Base-by-base conservation (phyloP, 2,797 vertebrate genomes). In the Momotus momota region DNA sequence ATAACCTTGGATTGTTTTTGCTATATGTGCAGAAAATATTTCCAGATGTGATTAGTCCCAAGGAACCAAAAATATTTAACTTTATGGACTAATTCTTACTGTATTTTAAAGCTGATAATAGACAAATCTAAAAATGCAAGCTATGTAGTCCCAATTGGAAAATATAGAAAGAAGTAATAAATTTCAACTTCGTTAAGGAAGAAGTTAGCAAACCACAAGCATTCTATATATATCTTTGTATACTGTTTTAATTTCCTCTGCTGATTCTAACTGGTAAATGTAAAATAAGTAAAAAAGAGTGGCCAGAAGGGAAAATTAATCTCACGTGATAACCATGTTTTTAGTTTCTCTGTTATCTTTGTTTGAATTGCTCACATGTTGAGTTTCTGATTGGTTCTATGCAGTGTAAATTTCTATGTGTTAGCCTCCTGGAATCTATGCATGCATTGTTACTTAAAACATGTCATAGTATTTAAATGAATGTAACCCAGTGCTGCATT, bases 221-320 rank as follows among this genome's bases (percentile, higher is more conserved):
- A 61, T 67, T 14, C 26, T 80, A 7, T 43, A 33, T 94, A 66
- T 75, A 41, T 55, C 70, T 78, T 86, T 70, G 3, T 86, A 51
- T 95, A 77, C 73, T 89, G 92, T 94, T 94, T 93, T 91, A 77
- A 93, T 93, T 97, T 84, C 21, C 33, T 94, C 22, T 95, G 86
- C 48, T 69, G 61, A 79, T 95, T 97, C 75, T 85, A 96, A 48
- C 49, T 82, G 51, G 60, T 93, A 92, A 94, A 72, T 65, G 54
- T 91, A 79, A 86, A 86, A 79, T 72, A 86, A 84, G 60, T 79
- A 65, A 91, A 93, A 93, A 85, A 43, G 9, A 96, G 25, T 70
- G 26, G 4, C n/a, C 27, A 89, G 89, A 83, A 87, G 52, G 55
- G 48, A 85, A 86, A 91, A 87, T 77, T 48, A 73, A 80, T 85